Evolutionary conservation across 2,888 invertebrate species (phyloP).

Genomic region (Pachycephus smyrnensis): DNA sequence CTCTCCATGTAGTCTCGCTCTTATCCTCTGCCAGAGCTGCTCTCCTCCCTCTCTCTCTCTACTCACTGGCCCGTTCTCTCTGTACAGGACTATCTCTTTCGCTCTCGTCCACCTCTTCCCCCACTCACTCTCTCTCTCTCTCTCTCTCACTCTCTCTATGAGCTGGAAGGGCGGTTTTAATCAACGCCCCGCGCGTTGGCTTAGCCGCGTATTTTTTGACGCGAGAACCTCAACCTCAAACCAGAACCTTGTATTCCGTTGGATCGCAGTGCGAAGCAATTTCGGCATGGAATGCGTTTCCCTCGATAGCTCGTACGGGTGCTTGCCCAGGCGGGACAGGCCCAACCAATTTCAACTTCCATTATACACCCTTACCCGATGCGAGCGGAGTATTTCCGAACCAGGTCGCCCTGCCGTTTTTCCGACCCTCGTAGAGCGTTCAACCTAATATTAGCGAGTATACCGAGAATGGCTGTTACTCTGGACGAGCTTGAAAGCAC

Average conservation of each 20-base stretch:
- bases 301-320: slow-evolving; percentile 58
- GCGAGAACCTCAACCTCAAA: slow-evolving; percentile 58
- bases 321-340: slow-evolving; percentile 64
- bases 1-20: neutral
- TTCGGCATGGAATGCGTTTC: slow-evolving; percentile 66
- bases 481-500: too few species aligned
- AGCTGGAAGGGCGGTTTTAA: slow-evolving; percentile 61
- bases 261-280: slow-evolving; percentile 63
- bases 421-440: slow-evolving; percentile 19
- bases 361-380: slow-evolving; percentile 61
- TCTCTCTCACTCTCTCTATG: slow-evolving; percentile 29
- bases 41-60: slow-evolving; percentile 30
- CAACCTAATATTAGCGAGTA: slow-evolving; percentile 10
- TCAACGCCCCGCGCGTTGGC: slow-evolving; percentile 58
- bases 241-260: slow-evolving; percentile 44
- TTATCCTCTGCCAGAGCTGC: slow-evolving; percentile 24
- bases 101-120: slow-evolving; percentile 26
- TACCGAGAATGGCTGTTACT: too few species aligned
- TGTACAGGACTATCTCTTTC: too few species aligned
- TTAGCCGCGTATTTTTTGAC: slow-evolving; percentile 56
- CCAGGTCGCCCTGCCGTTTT: slow-evolving; percentile 24
- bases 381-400: slow-evolving; percentile 57
- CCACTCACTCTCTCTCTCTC: slow-evolving; percentile 35
- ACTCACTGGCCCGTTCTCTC: slow-evolving; percentile 30
- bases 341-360: slow-evolving; percentile 67